Conservation (phyloP, 2,797 vertebrate species). For the Adelosebastes latens region DNA sequence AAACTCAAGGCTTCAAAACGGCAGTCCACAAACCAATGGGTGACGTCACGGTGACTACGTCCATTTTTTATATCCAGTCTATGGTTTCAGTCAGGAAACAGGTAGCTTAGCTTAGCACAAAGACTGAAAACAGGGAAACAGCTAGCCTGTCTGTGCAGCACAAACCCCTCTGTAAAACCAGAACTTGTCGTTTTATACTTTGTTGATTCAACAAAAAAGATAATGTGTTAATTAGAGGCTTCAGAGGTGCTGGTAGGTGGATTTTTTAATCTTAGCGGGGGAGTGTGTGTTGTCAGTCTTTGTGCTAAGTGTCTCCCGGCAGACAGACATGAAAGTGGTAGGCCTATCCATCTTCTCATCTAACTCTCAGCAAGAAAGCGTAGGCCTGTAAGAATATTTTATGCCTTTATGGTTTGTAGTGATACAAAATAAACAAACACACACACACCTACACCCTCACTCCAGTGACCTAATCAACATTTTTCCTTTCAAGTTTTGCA, state of each 20-base stretch:
- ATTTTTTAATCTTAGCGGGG: neutral
- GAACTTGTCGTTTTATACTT: neutral
- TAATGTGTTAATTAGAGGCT: neutral
- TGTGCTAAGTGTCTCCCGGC: neutral
- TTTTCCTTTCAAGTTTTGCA: conserved; percentile 17
- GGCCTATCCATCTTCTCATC: neutral
- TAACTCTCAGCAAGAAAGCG: neutral
- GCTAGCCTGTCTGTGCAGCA: neutral
- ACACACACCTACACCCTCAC: neutral
- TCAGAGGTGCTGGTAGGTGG: neutral
- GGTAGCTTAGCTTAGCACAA: neutral
- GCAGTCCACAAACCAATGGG: too few relatives aligned
- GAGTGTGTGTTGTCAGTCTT: neutral
- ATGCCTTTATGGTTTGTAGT: neutral
- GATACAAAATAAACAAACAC: neutral
- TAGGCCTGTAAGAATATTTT: neutral
- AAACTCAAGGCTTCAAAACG: too few relatives aligned
- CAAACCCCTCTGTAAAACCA: neutral
- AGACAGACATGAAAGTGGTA: neutral
- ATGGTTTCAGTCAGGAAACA: neutral
- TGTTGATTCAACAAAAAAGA: neutral
- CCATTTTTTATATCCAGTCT: too few relatives aligned
- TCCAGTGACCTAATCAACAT: neutral
- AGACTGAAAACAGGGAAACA: neutral
- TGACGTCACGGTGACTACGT: too few relatives aligned